Conservation (phyloP, 2,888 invertebrate species). For the Calliphora vomitoria region DNA sequence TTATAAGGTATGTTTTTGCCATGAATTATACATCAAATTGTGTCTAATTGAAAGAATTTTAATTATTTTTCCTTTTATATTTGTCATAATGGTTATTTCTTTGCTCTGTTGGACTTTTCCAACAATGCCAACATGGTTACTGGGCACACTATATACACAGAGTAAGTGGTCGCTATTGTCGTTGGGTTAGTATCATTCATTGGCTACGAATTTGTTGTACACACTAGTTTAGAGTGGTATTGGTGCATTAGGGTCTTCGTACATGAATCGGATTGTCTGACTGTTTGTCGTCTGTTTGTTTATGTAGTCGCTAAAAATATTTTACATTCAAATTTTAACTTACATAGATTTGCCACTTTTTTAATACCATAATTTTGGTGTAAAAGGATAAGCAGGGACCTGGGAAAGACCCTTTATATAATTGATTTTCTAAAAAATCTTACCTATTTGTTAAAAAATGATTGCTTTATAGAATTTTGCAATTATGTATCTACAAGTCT, state of each 20-base stretch:
- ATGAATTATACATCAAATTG: background rate
- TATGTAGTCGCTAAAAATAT: conserved; percentile 12
- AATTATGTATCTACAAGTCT: background rate
- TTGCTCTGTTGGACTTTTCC: conserved; percentile 45
- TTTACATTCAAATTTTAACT: background rate
- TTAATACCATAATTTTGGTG: no score
- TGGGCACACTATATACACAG: conserved; percentile 16
- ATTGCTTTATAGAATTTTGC: background rate
- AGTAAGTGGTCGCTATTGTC: conserved; percentile 44
- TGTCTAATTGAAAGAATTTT: background rate
- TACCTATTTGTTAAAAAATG: background rate
- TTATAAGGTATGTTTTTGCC: conserved; percentile 33
- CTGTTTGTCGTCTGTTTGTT: conserved; percentile 18
- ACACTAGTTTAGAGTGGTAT: conserved; percentile 56
- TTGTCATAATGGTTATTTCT: conserved; percentile 13
- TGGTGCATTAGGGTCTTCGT: conserved; percentile 53
- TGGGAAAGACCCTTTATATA: background rate
- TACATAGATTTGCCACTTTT: no score
- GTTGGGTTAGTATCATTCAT: conserved; percentile 46
- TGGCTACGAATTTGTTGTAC: conserved; percentile 31
- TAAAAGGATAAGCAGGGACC: background rate
- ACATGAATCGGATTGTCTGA: conserved; percentile 38
- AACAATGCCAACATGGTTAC: conserved; percentile 40
- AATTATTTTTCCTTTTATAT: conserved; percentile 13
- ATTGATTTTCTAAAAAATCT: no score